phyloP scores from a whole-genome alignment of 2,888 invertebrate species.

The Cremastinae sp. region DNA sequence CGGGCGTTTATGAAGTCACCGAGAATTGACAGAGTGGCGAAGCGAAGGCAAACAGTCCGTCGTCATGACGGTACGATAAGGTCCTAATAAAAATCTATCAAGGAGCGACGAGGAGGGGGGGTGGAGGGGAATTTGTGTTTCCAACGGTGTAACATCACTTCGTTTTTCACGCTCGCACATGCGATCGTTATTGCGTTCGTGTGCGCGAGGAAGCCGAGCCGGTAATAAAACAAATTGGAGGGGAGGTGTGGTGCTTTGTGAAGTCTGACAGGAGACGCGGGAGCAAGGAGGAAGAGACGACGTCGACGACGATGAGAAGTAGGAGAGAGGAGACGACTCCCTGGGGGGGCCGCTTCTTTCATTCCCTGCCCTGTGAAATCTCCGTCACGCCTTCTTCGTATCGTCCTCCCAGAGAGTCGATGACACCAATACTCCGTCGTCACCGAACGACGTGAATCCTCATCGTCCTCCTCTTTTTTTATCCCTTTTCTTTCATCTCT shows the following conservation, averaged over 20 bases:
- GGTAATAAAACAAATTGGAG: slow-evolving; percentile 71
- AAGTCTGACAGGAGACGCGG: slow-evolving; percentile 49
- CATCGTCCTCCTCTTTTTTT: no score
- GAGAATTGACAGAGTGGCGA: slow-evolving; percentile 62
- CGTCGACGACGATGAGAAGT: slow-evolving; percentile 30
- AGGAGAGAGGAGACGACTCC: slow-evolving; percentile 24
- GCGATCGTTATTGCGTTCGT: no score
- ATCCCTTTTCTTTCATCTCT: no score
- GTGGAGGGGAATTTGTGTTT: no score
- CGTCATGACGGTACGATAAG: slow-evolving; percentile 66
- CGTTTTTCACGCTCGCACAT: no score
- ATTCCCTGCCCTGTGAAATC: slow-evolving; percentile 44
- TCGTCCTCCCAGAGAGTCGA: slow-evolving; percentile 43
- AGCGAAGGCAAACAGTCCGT: slow-evolving; percentile 69
- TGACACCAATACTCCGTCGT: slow-evolving; percentile 37
- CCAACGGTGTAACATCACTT: no score
- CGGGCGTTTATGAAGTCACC: slow-evolving; percentile 33
- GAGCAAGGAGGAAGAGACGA: slow-evolving; percentile 17
- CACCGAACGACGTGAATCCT: no score
- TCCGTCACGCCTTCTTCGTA: slow-evolving; percentile 50
- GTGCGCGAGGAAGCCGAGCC: not conserved
- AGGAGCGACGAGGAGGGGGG: slow-evolving; percentile 23
- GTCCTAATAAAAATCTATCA: slow-evolving; percentile 69
- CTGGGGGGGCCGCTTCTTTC: slow-evolving; percentile 45
- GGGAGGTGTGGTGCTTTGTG: slow-evolving; percentile 62